Evolutionary conservation across 2,797 vertebrate genomes (phyloP), one percentile per base, ranked within the genome.

Genomic region (Macropodus opercularis): DNA sequence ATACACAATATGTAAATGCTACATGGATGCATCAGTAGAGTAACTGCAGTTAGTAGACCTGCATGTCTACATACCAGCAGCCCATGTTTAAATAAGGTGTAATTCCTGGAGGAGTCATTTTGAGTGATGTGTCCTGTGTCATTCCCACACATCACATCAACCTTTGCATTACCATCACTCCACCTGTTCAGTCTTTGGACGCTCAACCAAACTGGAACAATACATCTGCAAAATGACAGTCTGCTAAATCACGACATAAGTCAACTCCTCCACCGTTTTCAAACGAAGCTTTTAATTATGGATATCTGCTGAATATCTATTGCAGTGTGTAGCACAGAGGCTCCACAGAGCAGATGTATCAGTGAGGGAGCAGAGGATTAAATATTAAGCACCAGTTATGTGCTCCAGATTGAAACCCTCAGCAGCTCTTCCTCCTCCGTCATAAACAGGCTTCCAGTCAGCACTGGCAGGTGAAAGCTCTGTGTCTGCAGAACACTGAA

Each of bases 321-420:
- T 57, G 52, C n/a, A 77, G 56, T 62, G 60, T 31, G 71, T 41
- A 22, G 34, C 52, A 39, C n/a, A 49, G 29, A 55, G 32, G 42
- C 39, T 60, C 42, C 58, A 12, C 50, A 54, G 43, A 72, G 61
- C 66, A 29, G 34, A 41, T 48, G 58, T 73, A 80, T 71, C 56
- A 77, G 47, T 70, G 56, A 65, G 51, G 8, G 49, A 69, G 41
- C 43, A 36, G 24, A 54, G 22, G 42, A 79, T 82, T 82, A 74
- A 80, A 84, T 79, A 85, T 85, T 85, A 69, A 83, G 65, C 49
- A 76, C 64, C 42, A 53, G 50, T 54, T 29, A 40, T 73, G 40
- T 24, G 35, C 71, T 69, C 22, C 46, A 67, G 53, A 71, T 68
- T 58, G 18, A 56, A 69, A 64, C 17, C 36, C 19, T 60, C 24